Conservation (phyloP, 2,797 vertebrate species). For the Serranus cabrilla region DNA sequence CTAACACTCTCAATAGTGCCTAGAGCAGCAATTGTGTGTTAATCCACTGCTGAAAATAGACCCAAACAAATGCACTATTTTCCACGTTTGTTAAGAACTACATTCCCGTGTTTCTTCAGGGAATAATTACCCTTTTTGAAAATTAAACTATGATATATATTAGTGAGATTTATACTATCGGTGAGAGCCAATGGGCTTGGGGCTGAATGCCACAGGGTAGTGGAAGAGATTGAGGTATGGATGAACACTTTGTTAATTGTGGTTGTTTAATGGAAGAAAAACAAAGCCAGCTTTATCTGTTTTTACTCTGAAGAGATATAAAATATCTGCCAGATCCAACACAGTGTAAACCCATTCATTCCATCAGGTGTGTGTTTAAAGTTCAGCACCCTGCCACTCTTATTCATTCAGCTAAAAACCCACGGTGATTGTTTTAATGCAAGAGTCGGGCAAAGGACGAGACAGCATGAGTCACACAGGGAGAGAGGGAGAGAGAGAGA, state of each 20-base stretch:
- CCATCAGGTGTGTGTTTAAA: conserved; percentile 32
- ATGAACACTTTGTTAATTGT: background rate
- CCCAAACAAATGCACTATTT: background rate
- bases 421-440: conserved; percentile 50
- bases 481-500: conserved; percentile 35
- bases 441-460: conserved; percentile 51
- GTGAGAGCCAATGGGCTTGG: background rate
- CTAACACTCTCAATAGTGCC: background rate
- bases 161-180: background rate
- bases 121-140: background rate
- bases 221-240: background rate
- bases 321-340: background rate
- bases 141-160: background rate
- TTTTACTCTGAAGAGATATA: background rate
- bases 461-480: conserved; percentile 64
- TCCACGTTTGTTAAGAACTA: background rate
- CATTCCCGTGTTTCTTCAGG: too few species aligned
- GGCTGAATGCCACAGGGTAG: background rate
- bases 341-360: background rate
- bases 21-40: background rate
- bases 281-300: background rate
- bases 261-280: background rate
- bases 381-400: background rate
- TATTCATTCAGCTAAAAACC: conserved; percentile 50
- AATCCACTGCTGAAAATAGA: conserved; percentile 22